These are phyloP conservation scores for Lemur catta DNA, from an alignment of 2,797 vertebrate genomes.

Conservation along the genomic window DNA sequence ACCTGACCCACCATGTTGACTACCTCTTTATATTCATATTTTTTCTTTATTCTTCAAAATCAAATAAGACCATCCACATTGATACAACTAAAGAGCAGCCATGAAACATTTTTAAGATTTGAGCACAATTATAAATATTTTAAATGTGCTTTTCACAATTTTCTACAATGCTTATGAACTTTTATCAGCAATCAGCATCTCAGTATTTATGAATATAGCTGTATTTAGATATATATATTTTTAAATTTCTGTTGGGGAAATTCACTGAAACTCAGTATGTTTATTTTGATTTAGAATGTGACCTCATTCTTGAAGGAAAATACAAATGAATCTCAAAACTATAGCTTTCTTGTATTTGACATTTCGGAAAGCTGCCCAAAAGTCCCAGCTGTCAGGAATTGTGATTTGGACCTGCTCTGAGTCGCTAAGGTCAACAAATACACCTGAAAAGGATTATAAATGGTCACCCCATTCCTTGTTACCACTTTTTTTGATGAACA, in stretches of 20 bases:
- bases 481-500: slow-evolving; percentile 25
- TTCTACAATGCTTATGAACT: background rate
- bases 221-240: background rate
- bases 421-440: background rate
- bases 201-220: background rate
- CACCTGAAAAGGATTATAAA: background rate
- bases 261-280: background rate
- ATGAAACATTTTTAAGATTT: background rate
- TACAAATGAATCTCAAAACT: background rate
- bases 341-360: background rate
- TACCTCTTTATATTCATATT: background rate
- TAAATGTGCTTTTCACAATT: background rate
- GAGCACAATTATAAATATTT: background rate
- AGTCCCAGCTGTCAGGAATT: background rate
- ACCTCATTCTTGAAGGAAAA: background rate
- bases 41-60: background rate
- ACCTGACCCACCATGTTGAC: background rate
- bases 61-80: background rate
- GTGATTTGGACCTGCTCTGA: background rate
- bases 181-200: background rate
- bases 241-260: background rate
- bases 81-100: background rate
- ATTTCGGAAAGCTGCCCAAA: slow-evolving; percentile 31
- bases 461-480: background rate
- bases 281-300: slow-evolving; percentile 13